Conservation (phyloP, 2,888 invertebrate genomes). For the Chrysomela aeneicollis region DNA sequence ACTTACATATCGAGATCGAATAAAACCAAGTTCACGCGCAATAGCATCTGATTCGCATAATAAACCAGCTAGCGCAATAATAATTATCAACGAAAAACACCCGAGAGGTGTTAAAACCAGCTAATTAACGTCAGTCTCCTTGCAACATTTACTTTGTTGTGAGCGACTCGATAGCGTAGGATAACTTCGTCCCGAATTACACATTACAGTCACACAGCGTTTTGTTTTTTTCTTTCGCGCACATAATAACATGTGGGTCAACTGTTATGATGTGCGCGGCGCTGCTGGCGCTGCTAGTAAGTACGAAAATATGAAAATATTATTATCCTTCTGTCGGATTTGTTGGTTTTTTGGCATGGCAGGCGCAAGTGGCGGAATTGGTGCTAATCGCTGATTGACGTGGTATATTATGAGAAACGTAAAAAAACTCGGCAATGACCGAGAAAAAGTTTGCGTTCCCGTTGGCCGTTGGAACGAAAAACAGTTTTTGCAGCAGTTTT, state of each 20-base stretch:
- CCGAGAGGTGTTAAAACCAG: background rate
- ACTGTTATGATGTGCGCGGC: conserved; percentile 5
- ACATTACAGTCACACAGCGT: background rate
- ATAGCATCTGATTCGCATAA: too few species aligned
- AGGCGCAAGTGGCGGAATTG: background rate
- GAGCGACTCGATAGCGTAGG: background rate
- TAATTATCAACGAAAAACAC: background rate
- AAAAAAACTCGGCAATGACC: too few species aligned
- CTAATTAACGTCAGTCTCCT: conserved; percentile 14
- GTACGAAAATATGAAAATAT: background rate
- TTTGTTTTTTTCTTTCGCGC: conserved; percentile 9
- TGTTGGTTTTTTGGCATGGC: background rate
- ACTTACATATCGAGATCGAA: too few species aligned
- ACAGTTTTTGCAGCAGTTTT: too few species aligned
- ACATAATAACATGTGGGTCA: conserved; percentile 4
- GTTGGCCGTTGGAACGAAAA: too few species aligned
- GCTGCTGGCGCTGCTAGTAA: too few species aligned
- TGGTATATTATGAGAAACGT: too few species aligned
- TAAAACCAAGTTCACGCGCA: too few species aligned
- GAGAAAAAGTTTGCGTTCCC: background rate
- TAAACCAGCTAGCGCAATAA: background rate
- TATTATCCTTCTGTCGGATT: background rate
- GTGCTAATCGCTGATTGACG: background rate
- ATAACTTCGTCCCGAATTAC: conserved; percentile 12
- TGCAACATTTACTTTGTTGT: background rate